These are phyloP conservation scores for Pectinophora gossypiella DNA, from an alignment of 1,140 invertebrate species.

Conservation along the genomic window DNA sequence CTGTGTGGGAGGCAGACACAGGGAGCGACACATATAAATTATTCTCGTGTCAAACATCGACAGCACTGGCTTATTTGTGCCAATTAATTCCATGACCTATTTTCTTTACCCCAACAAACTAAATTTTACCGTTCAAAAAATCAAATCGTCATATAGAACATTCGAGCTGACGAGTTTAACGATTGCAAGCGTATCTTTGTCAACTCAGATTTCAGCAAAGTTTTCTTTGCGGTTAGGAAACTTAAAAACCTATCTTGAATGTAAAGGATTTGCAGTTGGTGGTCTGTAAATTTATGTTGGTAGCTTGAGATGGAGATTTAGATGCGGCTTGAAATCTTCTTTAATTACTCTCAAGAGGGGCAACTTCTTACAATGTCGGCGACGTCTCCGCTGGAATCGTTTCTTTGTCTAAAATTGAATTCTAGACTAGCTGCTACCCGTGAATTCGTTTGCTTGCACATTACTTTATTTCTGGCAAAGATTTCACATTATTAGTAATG, in stretches of 20 bases:
- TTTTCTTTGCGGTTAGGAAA: background rate
- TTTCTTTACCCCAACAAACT: background rate
- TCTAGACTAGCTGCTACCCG: too few relatives aligned
- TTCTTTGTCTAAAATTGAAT: too few relatives aligned
- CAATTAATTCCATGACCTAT: conserved; percentile 4
- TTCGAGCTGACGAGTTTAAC: too few relatives aligned
- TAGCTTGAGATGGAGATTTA: background rate
- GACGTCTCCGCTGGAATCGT: too few relatives aligned
- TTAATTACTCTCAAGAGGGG: background rate
- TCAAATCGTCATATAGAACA: too few relatives aligned
- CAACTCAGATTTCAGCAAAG: background rate
- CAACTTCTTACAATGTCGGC: background rate
- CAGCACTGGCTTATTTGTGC: background rate
- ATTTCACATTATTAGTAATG: too few relatives aligned
- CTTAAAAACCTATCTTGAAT: background rate
- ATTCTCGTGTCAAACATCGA: background rate
- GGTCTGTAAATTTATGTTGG: background rate
- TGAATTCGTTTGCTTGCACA: too few relatives aligned
- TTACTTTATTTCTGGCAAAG: too few relatives aligned
- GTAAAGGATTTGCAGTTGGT: background rate
- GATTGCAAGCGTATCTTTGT: background rate
- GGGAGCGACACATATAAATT: background rate
- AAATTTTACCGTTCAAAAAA: background rate
- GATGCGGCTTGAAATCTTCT: background rate
- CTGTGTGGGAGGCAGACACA: background rate